A percentile compares a stretch with the other conserved stretches of the same genome.
Conservation (phyloP, 1,140 invertebrate genomes). For the Drosophila elegans region DNA sequence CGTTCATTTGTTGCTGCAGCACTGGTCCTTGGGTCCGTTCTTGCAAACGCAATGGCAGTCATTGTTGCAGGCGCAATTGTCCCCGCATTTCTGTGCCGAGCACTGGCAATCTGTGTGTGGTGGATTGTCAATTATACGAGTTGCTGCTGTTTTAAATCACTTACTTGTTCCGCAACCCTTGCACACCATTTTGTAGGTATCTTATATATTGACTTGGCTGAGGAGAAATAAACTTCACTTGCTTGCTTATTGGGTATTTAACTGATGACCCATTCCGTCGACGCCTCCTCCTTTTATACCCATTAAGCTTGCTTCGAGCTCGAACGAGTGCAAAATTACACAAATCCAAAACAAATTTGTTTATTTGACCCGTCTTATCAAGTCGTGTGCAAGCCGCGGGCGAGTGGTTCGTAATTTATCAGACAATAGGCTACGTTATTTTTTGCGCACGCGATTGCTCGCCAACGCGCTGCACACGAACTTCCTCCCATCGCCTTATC, state of each 20-base stretch:
- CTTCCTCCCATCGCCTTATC: slow-evolving; percentile 51
- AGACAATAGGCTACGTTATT: slow-evolving; percentile 25
- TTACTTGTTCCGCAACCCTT: slow-evolving; percentile 66
- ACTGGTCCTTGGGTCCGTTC: slow-evolving; percentile 67
- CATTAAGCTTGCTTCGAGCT: slow-evolving; percentile 5
- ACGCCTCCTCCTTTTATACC: slow-evolving; percentile 30
- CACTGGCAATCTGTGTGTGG: slow-evolving; percentile 58
- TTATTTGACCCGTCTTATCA: slow-evolving; percentile 43
- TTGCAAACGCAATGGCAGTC: slow-evolving; percentile 69
- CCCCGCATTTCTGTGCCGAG: slow-evolving; percentile 53
- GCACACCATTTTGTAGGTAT: slow-evolving; percentile 52
- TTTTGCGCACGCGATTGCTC: slow-evolving; percentile 50
- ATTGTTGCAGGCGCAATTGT: slow-evolving; percentile 62
- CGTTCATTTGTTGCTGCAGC: slow-evolving; percentile 61
- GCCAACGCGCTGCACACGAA: slow-evolving; percentile 46
- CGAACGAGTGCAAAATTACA: slow-evolving; percentile 60
- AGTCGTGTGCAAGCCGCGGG: slow-evolving; percentile 50
- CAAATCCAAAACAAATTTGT: slow-evolving; percentile 27
- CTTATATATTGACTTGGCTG: slow-evolving; percentile 10
- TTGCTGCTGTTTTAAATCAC: slow-evolving; percentile 13
- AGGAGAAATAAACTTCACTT: slow-evolving; percentile 34
- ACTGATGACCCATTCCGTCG: slow-evolving; percentile 39
- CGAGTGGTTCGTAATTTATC: slow-evolving; percentile 40
- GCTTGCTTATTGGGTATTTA: slow-evolving; percentile 22
- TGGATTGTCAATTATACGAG: slow-evolving; percentile 18